phyloP scores from a whole-genome alignment of 1,140 invertebrate genomes.

The Medauroidea extradentata region DNA sequence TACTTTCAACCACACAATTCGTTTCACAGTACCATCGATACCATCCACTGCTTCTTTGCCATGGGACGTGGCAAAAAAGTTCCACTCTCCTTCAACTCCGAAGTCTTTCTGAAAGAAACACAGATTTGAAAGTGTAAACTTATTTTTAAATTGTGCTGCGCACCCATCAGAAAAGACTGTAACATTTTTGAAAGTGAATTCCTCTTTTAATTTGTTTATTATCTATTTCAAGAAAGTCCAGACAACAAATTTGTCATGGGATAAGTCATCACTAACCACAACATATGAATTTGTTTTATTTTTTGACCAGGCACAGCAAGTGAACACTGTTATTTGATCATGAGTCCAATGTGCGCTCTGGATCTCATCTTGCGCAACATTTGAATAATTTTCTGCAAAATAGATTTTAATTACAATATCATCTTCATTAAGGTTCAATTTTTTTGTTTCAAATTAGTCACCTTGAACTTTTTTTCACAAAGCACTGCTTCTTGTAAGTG shows the following conservation, averaged over 20 bases:
- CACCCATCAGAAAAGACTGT: conserved; percentile 25
- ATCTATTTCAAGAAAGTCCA: neutral
- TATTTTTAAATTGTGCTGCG: conserved; percentile 30
- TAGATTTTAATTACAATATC: neutral
- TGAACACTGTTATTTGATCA: neutral
- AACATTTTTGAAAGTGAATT: neutral
- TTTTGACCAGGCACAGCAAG: neutral
- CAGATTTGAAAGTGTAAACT: conserved; percentile 20
- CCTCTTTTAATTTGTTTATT: neutral
- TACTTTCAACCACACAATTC: neutral
- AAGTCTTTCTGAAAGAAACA: conserved; percentile 17
- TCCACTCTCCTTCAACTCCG: conserved; percentile 28
- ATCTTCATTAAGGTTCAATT: too few species aligned
- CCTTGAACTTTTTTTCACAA: too few species aligned
- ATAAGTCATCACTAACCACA: conserved; percentile 2
- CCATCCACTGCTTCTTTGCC: conserved; percentile 30
- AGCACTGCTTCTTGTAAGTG: too few species aligned
- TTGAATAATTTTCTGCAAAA: conserved; percentile 6
- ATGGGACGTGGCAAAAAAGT: conserved; percentile 30
- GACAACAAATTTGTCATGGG: neutral
- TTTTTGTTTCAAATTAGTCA: too few species aligned
- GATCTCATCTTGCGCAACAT: neutral
- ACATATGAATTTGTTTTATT: neutral
- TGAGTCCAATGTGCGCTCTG: neutral
- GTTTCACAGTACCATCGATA: conserved; percentile 1